phyloP scores from a whole-genome alignment of 2,888 invertebrate species.

The Tachystola acroxantha region DNA sequence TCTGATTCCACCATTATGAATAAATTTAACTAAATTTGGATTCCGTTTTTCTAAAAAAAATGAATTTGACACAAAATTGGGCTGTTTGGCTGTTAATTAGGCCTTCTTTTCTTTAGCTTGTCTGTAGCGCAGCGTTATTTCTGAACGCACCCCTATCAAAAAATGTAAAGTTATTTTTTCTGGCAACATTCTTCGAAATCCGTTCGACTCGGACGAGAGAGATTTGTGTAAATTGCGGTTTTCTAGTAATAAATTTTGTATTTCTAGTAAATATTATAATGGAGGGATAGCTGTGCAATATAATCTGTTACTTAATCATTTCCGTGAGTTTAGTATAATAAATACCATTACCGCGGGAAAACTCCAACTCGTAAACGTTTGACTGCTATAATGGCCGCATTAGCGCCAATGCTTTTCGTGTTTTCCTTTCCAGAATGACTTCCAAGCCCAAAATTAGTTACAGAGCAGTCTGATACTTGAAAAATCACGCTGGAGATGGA shows the following conservation, averaged over 20 bases:
- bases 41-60: no score
- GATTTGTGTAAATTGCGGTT: background rate
- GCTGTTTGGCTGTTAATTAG: no score
- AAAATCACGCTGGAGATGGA: constrained; percentile 62
- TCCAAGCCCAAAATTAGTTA: constrained; percentile 35
- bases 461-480: constrained; percentile 33
- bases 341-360: constrained; percentile 62
- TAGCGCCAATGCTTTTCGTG: constrained; percentile 73
- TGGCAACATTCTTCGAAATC: no score
- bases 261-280: background rate
- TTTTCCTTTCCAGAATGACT: constrained; percentile 55
- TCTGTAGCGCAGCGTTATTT: no score
- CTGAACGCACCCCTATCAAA: no score
- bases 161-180: no score
- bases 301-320: background rate
- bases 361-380: constrained; percentile 36
- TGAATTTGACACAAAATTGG: no score
- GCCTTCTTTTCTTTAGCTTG: no score
- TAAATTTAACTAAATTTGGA: no score
- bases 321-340: constrained; percentile 16
- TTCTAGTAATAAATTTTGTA: background rate
- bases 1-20: no score
- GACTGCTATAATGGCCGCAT: constrained; percentile 69
- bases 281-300: background rate
- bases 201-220: no score